phyloP scores from a whole-genome alignment of 2,888 invertebrate genomes.

The Dasypogon diadema region DNA sequence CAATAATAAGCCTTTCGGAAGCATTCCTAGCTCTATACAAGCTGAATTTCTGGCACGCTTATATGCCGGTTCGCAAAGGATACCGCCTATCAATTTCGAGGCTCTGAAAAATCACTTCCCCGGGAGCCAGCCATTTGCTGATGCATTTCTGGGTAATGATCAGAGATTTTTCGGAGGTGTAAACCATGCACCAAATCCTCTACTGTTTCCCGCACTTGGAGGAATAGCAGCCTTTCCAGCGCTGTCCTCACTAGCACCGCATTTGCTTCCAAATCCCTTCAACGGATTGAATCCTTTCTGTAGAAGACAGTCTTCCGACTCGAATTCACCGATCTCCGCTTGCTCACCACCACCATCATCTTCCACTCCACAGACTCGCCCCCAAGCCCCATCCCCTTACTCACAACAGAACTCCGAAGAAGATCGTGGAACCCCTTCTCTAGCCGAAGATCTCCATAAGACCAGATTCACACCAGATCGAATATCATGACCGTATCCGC shows the following conservation, averaged over 20 bases:
- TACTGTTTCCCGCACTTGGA: constrained; percentile 73
- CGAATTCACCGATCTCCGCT: constrained; percentile 71
- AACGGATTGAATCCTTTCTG: constrained; percentile 66
- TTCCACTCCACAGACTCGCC: constrained; percentile 54
- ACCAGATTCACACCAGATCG: constrained; percentile 63
- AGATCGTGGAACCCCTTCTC: constrained; percentile 52
- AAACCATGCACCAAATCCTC: constrained; percentile 71
- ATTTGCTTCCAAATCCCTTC: constrained; percentile 67
- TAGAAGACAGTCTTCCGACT: constrained; percentile 69
- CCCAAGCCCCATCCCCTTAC: constrained; percentile 55
- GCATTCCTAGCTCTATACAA: constrained; percentile 76
- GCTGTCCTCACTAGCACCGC: constrained; percentile 66
- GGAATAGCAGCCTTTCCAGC: constrained; percentile 72
- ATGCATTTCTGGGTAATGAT: constrained; percentile 59
- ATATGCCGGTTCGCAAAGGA: constrained; percentile 77
- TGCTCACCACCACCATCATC: constrained; percentile 68
- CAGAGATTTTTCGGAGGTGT: constrained; percentile 55
- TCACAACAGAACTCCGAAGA: constrained; percentile 54
- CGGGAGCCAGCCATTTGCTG: constrained; percentile 51
- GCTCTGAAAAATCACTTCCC: constrained; percentile 71
- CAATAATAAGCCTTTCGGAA: constrained; percentile 69
- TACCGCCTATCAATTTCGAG: constrained; percentile 75
- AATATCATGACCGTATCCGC: constrained; percentile 67
- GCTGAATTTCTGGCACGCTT: constrained; percentile 83
- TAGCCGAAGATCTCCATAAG: constrained; percentile 53